These are phyloP conservation scores for Oreochromis grahami DNA, from an alignment of 2,797 vertebrate species.

Conservation along the genomic window DNA sequence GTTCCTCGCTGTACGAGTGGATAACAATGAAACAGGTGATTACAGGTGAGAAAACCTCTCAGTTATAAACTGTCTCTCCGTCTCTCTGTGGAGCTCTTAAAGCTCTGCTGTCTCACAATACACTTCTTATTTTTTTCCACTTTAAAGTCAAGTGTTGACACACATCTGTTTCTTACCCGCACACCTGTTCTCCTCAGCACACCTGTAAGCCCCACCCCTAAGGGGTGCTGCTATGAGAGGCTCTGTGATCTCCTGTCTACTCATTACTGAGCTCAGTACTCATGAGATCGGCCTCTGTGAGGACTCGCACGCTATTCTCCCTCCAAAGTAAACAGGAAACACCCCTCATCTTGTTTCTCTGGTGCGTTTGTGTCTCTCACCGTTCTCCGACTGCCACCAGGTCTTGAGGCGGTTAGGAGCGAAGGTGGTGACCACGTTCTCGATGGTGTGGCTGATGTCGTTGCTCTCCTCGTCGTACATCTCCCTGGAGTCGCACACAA, in stretches of 20 bases:
- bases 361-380: conserved; percentile 65
- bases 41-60: background rate
- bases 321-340: background rate
- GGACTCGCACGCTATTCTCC: conserved; percentile 7
- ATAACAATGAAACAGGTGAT: background rate
- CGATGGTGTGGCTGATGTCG: conserved; percentile 86
- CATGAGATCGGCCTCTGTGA: conserved; percentile 34
- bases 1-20: background rate
- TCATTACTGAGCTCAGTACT: conserved; percentile 57
- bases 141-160: conserved; percentile 28
- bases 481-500: conserved; percentile 84
- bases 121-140: background rate
- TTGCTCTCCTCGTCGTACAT: conserved; percentile 80
- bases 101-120: conserved; percentile 12
- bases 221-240: background rate
- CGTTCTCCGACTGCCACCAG: conserved; percentile 99
- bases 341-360: background rate
- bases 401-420: conserved; percentile 94
- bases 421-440: conserved; percentile 95
- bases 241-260: conserved; percentile 57
- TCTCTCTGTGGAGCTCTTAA: background rate
- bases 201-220: conserved; percentile 36
- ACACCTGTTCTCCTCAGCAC: conserved; percentile 66
- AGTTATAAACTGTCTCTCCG: background rate
- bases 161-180: conserved; percentile 47